Percentiles rank a stretch among this genome's conserved stretches.
Conservation (phyloP, 2,113 vertebrate genomes). For the Capreolus pygargus region DNA sequence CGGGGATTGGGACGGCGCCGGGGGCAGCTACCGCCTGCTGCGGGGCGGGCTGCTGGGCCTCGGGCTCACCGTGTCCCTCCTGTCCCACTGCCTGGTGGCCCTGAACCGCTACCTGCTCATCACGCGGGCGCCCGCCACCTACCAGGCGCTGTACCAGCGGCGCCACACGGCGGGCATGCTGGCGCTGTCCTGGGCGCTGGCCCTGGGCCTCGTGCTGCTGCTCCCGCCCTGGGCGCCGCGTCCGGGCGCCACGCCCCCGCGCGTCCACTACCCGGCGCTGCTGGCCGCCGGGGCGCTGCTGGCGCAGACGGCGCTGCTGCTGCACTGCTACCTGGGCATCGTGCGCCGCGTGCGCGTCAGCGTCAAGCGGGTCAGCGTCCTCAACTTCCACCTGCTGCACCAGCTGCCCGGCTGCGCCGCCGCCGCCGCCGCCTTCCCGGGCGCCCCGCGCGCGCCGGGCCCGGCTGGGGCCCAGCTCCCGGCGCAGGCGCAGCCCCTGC, state of each 20-base stretch:
- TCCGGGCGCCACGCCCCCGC: slow-evolving; percentile 56
- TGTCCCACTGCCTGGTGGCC: slow-evolving; percentile 90
- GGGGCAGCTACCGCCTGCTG: slow-evolving; percentile 81
- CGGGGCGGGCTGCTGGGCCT: slow-evolving; percentile 86
- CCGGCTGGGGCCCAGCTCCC: slow-evolving; percentile 78
- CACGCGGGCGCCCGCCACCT: slow-evolving; percentile 88
- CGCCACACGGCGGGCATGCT: slow-evolving; percentile 88
- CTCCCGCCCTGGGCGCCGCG: slow-evolving; percentile 80
- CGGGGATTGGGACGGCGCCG: slow-evolving; percentile 56
- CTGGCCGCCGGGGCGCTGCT: slow-evolving; percentile 85
- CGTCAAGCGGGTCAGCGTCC: slow-evolving; percentile 89
- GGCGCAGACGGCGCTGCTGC: slow-evolving; percentile 85
- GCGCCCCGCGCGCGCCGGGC: slow-evolving; percentile 79
- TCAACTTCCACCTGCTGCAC: slow-evolving; percentile 90
- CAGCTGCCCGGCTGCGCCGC: slow-evolving; percentile 85
- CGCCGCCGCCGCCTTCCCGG: slow-evolving; percentile 72
- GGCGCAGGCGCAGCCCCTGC: slow-evolving; percentile 79
- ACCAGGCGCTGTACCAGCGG: slow-evolving; percentile 88
- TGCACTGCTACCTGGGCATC: slow-evolving; percentile 90
- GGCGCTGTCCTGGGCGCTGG: slow-evolving; percentile 85
- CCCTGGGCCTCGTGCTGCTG: slow-evolving; percentile 82
- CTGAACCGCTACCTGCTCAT: slow-evolving; percentile 91
- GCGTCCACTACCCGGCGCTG: slow-evolving; percentile 80
- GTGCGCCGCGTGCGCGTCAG: slow-evolving; percentile 89
- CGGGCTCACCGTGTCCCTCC: slow-evolving; percentile 87